Evolutionary conservation across 1,140 invertebrate genomes (phyloP).

Genomic region (Drosophila ogumai): DNA sequence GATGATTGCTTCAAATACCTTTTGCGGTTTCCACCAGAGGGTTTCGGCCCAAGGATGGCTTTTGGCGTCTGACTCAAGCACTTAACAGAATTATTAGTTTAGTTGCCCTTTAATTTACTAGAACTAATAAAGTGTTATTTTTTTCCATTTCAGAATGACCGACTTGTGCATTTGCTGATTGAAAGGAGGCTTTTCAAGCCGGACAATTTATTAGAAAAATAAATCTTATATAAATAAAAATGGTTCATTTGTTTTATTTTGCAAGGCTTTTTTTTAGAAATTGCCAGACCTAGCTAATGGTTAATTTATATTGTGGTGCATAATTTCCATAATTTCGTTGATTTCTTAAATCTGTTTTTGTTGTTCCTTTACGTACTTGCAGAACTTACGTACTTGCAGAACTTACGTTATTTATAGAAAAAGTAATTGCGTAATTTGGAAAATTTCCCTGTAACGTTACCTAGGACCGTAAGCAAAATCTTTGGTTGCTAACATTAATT

Average conservation of each 20-base stretch:
- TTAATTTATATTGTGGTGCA: neutral
- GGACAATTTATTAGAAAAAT: neutral
- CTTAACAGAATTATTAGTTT: neutral
- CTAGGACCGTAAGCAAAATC: neutral
- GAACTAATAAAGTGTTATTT: neutral
- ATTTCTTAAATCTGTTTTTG: neutral
- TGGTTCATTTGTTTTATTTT: neutral
- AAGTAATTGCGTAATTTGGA: neutral
- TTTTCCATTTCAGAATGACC: constrained; percentile 4
- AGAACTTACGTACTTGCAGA: neutral
- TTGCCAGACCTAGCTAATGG: neutral
- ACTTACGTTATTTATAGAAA: neutral
- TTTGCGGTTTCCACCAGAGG: constrained; percentile 89
- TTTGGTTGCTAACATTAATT: neutral
- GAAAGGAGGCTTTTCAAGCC: neutral
- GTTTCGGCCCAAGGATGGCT: constrained; percentile 86
- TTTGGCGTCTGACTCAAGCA: constrained; percentile 86
- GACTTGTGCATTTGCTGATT: neutral
- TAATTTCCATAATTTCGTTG: no score
- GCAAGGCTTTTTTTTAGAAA: neutral
- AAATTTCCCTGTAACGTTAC: neutral
- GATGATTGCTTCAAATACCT: constrained; percentile 86
- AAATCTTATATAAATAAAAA: neutral
- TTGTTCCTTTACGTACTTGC: no score
- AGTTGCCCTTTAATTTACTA: neutral